Base-by-base conservation (phyloP, 2,888 invertebrate species). In the Drosophila leonis region DNA sequence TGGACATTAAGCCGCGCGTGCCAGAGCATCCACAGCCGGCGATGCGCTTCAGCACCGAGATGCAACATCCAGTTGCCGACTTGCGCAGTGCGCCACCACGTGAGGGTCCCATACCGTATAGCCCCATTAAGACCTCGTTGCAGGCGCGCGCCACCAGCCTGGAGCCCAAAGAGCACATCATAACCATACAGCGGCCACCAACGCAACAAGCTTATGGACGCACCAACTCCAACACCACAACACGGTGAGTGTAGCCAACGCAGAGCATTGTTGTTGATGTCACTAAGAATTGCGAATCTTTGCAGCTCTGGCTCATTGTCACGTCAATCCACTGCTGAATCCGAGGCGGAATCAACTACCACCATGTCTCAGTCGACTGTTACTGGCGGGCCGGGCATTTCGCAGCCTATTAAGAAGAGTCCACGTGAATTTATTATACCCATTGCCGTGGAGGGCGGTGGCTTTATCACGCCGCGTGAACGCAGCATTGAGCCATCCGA, bases 381-480 rank as follows among this genome's bases (percentile, higher is more conserved):
- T 37, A 90, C 92, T 41, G 90, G 91, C 37, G 78, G 70, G 20
- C 69, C 56, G 12, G 46, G 69, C 56, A 70, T 92, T 51, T 92
- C 93, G 20, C 96, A 96, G 92, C 97, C 97, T 8, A 97, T 97
- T 90, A 96, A 96, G 91, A 98, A 97, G 93, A 97, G 97, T 15
- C 97, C 97, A 18, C 94, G 98, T 48, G 98, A 98, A 93, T 97
- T 97, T 91, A 97, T 98, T 88, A 98, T 98, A 93, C 98, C 98
- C n/a, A 98, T 98, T 90, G 97, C 97, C 20, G 96, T 98, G 63
- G 98, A 98, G 93, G 98, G 97, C 82, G 97, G 97, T 72, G 97
- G 97, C 72, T 97, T 96, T 92, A 96, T 93, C 62, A 93, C 93
- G 35, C 93, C 93, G 46, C 87, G 95, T 68, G 95, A 95, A 70